A percentile compares a stretch with the other conserved stretches of the same genome.
Conservation (phyloP, 2,113 vertebrate genomes). For the Rostratula benghalensis region DNA sequence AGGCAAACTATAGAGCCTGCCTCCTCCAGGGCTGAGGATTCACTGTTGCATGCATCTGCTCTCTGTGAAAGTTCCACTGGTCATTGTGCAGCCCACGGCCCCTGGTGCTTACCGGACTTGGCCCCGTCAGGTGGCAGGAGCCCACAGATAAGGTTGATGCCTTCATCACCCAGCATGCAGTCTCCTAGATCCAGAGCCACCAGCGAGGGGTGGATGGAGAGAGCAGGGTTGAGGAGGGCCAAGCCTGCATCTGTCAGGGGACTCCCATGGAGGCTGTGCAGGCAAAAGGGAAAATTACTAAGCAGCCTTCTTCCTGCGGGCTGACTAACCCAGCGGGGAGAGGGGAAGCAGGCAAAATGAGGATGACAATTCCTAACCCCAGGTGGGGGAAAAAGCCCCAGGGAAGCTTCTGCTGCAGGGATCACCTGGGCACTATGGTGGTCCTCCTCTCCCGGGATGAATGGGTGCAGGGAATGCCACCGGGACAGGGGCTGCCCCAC, state of each 20-base stretch:
- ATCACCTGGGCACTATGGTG: accelerated
- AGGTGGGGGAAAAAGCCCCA: not conserved
- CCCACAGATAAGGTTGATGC: slow-evolving; percentile 90
- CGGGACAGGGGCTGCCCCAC: not conserved
- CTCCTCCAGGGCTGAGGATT: not conserved
- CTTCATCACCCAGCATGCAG: slow-evolving; percentile 94
- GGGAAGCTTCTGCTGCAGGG: not conserved
- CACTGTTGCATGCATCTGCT: not conserved
- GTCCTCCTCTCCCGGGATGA: not conserved
- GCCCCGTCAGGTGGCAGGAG: slow-evolving; percentile 94
- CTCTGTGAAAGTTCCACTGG: not conserved
- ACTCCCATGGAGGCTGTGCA: slow-evolving; percentile 89
- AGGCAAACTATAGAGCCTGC: not conserved
- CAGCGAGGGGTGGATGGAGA: slow-evolving; percentile 89
- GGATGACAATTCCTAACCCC: not conserved
- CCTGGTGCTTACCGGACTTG: slow-evolving; percentile 86
- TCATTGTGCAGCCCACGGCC: not conserved
- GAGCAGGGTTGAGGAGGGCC: slow-evolving; percentile 87
- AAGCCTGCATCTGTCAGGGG: slow-evolving; percentile 89
- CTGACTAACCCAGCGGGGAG: not conserved
- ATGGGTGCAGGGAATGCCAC: not conserved
- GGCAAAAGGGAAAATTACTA: slow-evolving; percentile 45
- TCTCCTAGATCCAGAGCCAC: slow-evolving; percentile 94
- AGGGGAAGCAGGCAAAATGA: not conserved
- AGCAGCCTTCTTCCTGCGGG: not conserved